Conservation (phyloP, 92 coral and sea anemone genomes). For the Parazoanthus swiftii region DNA sequence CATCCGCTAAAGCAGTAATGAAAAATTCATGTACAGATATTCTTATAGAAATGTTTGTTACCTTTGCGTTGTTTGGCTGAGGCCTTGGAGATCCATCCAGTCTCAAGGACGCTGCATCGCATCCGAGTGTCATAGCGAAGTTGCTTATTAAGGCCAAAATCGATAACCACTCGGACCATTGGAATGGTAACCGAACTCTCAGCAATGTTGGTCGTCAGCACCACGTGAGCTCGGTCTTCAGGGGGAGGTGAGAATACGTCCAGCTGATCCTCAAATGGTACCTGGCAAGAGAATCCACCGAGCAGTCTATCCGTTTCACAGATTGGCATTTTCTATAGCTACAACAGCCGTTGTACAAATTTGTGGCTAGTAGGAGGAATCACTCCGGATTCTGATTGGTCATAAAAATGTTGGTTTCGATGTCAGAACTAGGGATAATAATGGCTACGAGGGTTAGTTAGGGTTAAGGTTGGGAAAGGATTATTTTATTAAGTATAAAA, state of each 20-base stretch:
- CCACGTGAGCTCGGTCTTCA: slow-evolving; percentile 30
- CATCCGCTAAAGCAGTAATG: neutral
- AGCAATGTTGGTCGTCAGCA: slow-evolving; percentile 31
- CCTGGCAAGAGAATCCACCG: neutral
- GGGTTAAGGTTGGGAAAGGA: too few relatives aligned
- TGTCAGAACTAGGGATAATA: too few relatives aligned
- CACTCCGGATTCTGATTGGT: too few relatives aligned
- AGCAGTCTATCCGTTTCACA: too few relatives aligned
- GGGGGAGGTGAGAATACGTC: slow-evolving; percentile 29
- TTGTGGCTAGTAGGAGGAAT: too few relatives aligned
- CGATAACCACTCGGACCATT: slow-evolving; percentile 39
- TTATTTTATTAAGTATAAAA: too few relatives aligned
- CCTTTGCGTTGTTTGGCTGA: slow-evolving; percentile 41
- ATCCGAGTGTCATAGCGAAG: slow-evolving; percentile 1
- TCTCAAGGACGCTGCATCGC: slow-evolving; percentile 27
- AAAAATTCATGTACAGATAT: too few relatives aligned
- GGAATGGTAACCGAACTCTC: slow-evolving; percentile 40
- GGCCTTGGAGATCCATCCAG: slow-evolving; percentile 36
- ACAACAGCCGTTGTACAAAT: too few relatives aligned
- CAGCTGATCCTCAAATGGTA: slow-evolving; percentile 35
- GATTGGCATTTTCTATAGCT: too few relatives aligned
- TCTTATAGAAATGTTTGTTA: neutral
- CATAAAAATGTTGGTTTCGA: too few relatives aligned
- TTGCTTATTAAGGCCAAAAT: slow-evolving; percentile 29
- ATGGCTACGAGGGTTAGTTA: too few relatives aligned